phyloP scores from a whole-genome alignment of 1,140 invertebrate genomes.

The Drosophila sp. region DNA sequence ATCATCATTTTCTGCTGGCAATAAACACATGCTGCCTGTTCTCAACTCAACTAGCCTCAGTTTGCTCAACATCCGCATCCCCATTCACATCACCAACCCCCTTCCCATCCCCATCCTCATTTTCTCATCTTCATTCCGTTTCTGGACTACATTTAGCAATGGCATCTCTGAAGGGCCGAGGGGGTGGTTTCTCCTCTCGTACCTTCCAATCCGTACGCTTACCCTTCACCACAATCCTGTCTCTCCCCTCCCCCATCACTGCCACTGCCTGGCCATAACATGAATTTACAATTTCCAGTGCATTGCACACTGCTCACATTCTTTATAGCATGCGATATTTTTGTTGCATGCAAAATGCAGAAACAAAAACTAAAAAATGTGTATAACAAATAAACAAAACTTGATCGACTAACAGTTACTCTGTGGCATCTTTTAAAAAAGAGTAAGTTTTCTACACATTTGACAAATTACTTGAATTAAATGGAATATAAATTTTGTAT shows the following conservation, averaged over 20 bases:
- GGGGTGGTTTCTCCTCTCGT: not conserved
- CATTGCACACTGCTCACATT: constrained; percentile 65
- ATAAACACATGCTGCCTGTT: constrained; percentile 79
- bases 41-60: constrained; percentile 40
- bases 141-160: constrained; percentile 41
- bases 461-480: no score
- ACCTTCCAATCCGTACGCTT: not conserved
- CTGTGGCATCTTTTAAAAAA: no score
- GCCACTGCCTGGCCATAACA: constrained; percentile 47
- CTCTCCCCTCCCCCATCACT: not conserved
- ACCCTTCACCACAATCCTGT: not conserved
- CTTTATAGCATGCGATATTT: constrained; percentile 79
- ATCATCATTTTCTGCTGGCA: constrained; percentile 82
- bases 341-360: constrained; percentile 78
- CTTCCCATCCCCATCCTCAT: not conserved
- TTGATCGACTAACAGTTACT: no score
- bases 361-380: constrained; percentile 15
- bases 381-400: constrained; percentile 3
- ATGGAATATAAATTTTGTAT: no score
- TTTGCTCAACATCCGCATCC: not conserved
- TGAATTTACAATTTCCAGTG: constrained; percentile 81
- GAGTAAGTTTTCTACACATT: no score
- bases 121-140: not conserved
- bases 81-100: not conserved
- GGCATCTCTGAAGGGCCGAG: constrained; percentile 21